A percentile compares a stretch with the other conserved stretches of the same genome.
Conservation (phyloP, 2,113 vertebrate genomes). For the Archilochus colubris region DNA sequence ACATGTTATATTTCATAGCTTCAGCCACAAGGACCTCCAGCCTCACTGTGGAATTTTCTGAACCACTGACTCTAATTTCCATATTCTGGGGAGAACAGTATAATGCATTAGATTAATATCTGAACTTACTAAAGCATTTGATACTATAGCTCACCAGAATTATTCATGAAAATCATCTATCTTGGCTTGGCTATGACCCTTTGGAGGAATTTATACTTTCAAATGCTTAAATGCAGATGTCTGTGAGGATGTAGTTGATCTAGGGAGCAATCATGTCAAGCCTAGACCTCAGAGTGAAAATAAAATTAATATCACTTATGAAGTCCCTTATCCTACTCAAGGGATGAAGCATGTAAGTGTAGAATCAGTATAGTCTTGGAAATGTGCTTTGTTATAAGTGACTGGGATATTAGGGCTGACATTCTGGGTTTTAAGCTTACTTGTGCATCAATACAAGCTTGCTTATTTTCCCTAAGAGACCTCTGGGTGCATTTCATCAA, state of each 20-base stretch:
- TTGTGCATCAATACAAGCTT: slow-evolving; percentile 20
- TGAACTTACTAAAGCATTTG: slow-evolving; percentile 43
- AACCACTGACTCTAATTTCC: slow-evolving; percentile 48
- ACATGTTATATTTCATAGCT: slow-evolving; percentile 24
- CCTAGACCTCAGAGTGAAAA: background rate
- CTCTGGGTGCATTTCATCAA: slow-evolving; percentile 19
- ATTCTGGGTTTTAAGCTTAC: background rate
- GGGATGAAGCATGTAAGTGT: slow-evolving; percentile 5
- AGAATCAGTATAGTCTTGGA: background rate
- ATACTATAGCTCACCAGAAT: slow-evolving; percentile 34
- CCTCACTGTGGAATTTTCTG: slow-evolving; percentile 38
- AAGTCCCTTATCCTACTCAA: background rate
- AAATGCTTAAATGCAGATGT: slow-evolving; percentile 24
- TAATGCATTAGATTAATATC: slow-evolving; percentile 60
- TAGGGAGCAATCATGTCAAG: slow-evolving; percentile 6
- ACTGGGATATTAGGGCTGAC: slow-evolving; percentile 25
- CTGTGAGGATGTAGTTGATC: background rate
- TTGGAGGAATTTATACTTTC: slow-evolving; percentile 21
- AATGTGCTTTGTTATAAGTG: slow-evolving; percentile 2
- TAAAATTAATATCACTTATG: slow-evolving; percentile 33
- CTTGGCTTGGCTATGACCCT: slow-evolving; percentile 38
- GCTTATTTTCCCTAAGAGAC: slow-evolving; percentile 3
- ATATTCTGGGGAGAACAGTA: slow-evolving; percentile 28
- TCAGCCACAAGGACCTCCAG: slow-evolving; percentile 43
- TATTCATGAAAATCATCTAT: slow-evolving; percentile 57